Evolutionary conservation across 2,113 vertebrate species (phyloP).

Genomic region (Ginglymostoma cirratum): DNA sequence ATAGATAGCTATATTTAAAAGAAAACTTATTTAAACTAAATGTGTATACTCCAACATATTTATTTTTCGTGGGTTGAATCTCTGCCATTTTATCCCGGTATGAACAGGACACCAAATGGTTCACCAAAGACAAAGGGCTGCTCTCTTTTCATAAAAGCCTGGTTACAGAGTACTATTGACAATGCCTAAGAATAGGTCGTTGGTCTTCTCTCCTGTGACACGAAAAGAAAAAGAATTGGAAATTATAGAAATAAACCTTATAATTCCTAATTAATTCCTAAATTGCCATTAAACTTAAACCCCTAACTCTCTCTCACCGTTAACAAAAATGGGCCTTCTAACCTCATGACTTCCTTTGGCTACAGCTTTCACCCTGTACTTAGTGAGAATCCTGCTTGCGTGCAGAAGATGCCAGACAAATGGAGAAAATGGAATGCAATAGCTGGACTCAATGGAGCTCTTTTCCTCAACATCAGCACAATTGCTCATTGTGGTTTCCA

Average conservation of each 20-base stretch:
- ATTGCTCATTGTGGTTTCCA: not conserved
- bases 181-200: not conserved
- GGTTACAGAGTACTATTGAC: not conserved
- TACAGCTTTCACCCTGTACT: not conserved
- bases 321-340: not conserved
- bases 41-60: not conserved
- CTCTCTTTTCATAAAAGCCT: not conserved
- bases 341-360: not conserved
- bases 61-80: not conserved
- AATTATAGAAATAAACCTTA: not conserved
- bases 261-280: not conserved
- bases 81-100: not conserved
- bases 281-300: not conserved
- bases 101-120: not conserved
- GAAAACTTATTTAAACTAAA: not conserved
- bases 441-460: not conserved
- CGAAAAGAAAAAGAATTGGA: not conserved
- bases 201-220: not conserved
- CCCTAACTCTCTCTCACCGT: not conserved
- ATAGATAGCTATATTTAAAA: not conserved
- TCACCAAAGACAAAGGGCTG: not conserved
- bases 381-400: not conserved
- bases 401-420: not conserved
- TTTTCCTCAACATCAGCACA: not conserved
- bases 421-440: not conserved